A percentile compares a stretch with the other conserved stretches of the same genome.
Conservation (phyloP, 2,113 vertebrate genomes). For the Poicephalus gulielmi region DNA sequence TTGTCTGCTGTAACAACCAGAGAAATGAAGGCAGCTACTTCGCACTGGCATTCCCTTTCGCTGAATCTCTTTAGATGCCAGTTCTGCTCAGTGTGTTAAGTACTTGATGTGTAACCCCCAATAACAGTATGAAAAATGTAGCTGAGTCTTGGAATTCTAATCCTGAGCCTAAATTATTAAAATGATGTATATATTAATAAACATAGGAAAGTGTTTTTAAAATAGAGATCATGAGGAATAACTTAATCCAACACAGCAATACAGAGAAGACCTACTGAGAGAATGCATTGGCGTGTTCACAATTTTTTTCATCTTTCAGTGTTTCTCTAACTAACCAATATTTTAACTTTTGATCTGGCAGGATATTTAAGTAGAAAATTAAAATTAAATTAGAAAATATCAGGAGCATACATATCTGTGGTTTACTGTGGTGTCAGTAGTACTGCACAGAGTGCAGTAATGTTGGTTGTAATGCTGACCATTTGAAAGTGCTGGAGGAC, state of each 20-base stretch:
- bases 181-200: background rate
- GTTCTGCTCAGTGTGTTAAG: background rate
- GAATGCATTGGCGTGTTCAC: background rate
- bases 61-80: background rate
- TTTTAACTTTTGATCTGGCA: background rate
- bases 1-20: background rate
- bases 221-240: background rate
- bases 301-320: background rate
- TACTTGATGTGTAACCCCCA: background rate
- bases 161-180: background rate
- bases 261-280: background rate
- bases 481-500: background rate
- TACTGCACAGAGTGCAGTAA: too few relatives aligned
- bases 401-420: background rate
- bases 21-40: background rate
- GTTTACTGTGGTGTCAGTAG: background rate
- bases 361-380: background rate
- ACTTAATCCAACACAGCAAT: background rate
- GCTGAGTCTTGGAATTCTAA: background rate
- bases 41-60: background rate
- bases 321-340: background rate
- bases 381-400: background rate
- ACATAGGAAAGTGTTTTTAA: background rate
- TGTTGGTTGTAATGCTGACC: background rate
- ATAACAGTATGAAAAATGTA: background rate